These are phyloP conservation scores for Dicrostonyx torquatus DNA, from an alignment of 2,797 vertebrate species.

Conservation along the genomic window DNA sequence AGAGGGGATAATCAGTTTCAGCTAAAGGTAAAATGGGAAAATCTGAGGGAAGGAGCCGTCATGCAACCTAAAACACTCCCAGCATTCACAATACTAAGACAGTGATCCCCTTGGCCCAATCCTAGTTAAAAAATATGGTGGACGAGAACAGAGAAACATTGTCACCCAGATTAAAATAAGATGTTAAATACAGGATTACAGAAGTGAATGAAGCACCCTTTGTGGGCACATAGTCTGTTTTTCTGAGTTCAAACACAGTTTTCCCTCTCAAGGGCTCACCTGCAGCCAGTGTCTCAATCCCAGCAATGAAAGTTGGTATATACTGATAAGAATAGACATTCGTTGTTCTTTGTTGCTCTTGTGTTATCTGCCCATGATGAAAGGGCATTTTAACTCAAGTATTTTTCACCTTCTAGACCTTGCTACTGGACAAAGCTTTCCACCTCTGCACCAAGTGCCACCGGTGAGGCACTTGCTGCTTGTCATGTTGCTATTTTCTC, in stretches of 20 bases:
- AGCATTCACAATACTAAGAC: background rate
- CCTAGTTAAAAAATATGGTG: background rate
- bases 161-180: background rate
- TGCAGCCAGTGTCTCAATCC: background rate
- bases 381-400: background rate
- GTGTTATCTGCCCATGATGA: background rate
- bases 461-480: background rate
- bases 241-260: background rate
- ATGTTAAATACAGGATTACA: background rate
- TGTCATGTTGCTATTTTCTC: background rate
- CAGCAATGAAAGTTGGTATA: background rate
- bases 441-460: too few relatives aligned
- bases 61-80: background rate
- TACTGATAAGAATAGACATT: background rate
- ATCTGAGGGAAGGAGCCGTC: too few relatives aligned
- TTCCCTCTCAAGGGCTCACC: background rate
- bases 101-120: background rate
- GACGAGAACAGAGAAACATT: background rate
- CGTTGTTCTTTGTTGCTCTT: background rate
- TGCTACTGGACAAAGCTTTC: background rate
- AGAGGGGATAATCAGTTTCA: background rate
- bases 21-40: background rate
- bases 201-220: background rate
- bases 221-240: background rate
- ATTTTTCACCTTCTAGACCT: background rate